Evolutionary conservation across 1,140 invertebrate species (phyloP).

Genomic region (Papilio aristodemus): DNA sequence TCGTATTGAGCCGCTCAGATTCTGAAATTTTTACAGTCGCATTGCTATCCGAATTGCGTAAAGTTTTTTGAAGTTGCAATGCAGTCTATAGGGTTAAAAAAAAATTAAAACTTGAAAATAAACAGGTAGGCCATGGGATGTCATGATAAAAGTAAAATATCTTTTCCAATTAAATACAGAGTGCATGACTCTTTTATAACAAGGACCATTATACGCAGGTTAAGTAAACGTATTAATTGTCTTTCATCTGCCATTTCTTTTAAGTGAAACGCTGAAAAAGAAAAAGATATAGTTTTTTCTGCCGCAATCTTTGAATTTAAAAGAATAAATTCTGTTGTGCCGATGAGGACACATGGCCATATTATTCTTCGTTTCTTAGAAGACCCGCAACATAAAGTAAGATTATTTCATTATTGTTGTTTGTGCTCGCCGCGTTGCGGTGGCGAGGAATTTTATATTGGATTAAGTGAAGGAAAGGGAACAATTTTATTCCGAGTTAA

Average conservation of each 20-base stretch:
- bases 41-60: background rate
- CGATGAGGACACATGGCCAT: background rate
- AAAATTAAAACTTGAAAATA: no score
- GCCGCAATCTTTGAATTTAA: background rate
- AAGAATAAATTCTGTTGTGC: background rate
- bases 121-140: background rate
- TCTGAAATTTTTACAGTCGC: background rate
- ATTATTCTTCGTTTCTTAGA: constrained; percentile 4
- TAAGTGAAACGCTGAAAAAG: no score
- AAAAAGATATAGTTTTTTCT: background rate
- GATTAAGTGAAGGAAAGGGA: constrained; percentile 7
- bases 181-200: no score
- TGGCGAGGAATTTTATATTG: constrained; percentile 12
- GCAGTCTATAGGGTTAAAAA: background rate
- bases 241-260: no score
- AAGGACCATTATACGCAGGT: no score
- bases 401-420: constrained; percentile 15
- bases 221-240: no score
- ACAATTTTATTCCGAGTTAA: background rate
- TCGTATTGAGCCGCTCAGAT: constrained; percentile 3
- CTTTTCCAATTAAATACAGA: no score
- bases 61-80: background rate
- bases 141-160: no score
- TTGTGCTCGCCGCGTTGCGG: constrained; percentile 3
- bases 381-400: constrained; percentile 8